Conservation (phyloP, 2,888 invertebrate species). For the Lasius platythorax region DNA sequence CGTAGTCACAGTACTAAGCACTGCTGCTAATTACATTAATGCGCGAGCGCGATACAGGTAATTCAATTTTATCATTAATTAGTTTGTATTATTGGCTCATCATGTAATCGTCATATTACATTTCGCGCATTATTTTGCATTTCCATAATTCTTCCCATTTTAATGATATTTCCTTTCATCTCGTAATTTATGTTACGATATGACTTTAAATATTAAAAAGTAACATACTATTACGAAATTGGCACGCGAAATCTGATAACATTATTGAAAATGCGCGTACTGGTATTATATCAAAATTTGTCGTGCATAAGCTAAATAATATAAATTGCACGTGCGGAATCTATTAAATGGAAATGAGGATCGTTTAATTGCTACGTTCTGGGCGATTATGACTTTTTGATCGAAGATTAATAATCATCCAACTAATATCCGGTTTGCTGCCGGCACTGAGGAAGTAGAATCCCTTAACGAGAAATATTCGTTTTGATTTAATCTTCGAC, state of each 20-base stretch:
- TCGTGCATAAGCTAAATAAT: conserved; percentile 1
- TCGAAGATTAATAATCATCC: conserved; percentile 62
- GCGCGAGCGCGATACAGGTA: not conserved
- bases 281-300: conserved; percentile 8
- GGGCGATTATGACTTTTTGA: conserved; percentile 29
- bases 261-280: conserved; percentile 14
- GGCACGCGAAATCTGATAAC: not conserved
- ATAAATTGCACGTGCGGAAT: conserved; percentile 18
- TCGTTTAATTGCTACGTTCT: conserved; percentile 17
- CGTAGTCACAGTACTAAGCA: not conserved
- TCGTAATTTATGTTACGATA: not conserved
- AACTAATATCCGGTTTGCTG: conserved; percentile 62
- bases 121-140: not conserved
- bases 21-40: conserved; percentile 25
- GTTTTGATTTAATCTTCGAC: conserved; percentile 62
- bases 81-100: not conserved
- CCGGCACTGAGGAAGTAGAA: conserved; percentile 20
- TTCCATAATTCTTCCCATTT: not conserved
- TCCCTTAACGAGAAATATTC: conserved; percentile 60
- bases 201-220: conserved; percentile 16
- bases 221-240: not conserved
- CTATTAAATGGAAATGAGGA: conserved; percentile 35
- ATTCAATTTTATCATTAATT: conserved; percentile 10
- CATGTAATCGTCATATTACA: not conserved
- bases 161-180: conserved; percentile 6